Conservation (phyloP, 2,888 invertebrate species). For the Ophioninae sp. region DNA sequence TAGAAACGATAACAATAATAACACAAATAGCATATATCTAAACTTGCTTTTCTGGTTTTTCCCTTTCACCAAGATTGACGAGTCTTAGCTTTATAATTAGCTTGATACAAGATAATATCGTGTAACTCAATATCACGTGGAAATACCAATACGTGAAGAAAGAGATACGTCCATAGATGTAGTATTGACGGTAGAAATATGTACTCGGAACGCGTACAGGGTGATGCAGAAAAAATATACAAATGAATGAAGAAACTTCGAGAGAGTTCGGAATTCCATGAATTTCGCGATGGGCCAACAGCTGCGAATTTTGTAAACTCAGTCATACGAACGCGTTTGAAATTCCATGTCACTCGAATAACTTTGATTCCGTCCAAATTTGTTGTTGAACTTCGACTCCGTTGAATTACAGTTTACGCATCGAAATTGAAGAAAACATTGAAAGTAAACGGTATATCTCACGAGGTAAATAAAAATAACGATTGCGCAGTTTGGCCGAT, state of each 20-base stretch:
- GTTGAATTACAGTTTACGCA: neutral
- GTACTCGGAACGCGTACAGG: neutral
- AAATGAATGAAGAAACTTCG: neutral
- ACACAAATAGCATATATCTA: slow-evolving; percentile 4
- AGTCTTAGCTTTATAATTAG: neutral
- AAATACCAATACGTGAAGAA: slow-evolving; percentile 16
- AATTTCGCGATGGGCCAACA: neutral
- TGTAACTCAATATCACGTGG: slow-evolving; percentile 23
- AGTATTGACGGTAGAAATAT: slow-evolving; percentile 14
- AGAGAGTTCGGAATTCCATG: neutral
- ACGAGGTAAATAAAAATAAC: no score
- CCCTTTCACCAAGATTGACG: slow-evolving; percentile 42
- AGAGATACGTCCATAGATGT: slow-evolving; percentile 21
- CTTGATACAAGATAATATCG: slow-evolving; percentile 10
- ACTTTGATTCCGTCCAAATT: neutral
- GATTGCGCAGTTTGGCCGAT: no score
- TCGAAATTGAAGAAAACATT: no score
- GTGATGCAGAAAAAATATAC: neutral
- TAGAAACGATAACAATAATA: slow-evolving; percentile 6
- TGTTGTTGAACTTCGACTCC: neutral
- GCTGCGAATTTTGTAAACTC: neutral
- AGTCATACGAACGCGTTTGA: neutral
- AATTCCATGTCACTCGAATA: neutral
- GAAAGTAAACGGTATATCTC: no score
- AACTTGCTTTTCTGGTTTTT: slow-evolving; percentile 29